phyloP scores from a whole-genome alignment of 2,113 vertebrate genomes.

The Pangasianodon hypophthalmus region DNA sequence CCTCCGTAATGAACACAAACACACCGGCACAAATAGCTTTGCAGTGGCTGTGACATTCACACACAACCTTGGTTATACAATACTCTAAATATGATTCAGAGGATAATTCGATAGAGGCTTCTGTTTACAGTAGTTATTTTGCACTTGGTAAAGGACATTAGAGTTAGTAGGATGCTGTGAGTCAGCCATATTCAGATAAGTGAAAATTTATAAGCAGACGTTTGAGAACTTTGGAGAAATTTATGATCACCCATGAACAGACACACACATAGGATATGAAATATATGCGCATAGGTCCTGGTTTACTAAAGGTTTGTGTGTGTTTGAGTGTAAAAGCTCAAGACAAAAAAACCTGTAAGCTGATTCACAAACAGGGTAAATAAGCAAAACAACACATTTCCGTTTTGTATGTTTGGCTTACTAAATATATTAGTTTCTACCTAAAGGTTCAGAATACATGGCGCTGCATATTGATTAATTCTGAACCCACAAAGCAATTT shows the following conservation, averaged over 20 bases:
- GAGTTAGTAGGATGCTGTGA: not conserved
- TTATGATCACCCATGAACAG: not conserved
- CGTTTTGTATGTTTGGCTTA: not conserved
- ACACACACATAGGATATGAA: not conserved
- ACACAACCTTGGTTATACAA: constrained; percentile 27
- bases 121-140: constrained; percentile 27
- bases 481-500: not conserved
- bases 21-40: constrained; percentile 34
- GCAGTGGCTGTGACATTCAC: constrained; percentile 31
- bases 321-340: not conserved
- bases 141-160: not conserved
- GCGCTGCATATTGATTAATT: not conserved
- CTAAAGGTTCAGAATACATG: not conserved
- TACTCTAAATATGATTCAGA: constrained; percentile 11
- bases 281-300: not conserved
- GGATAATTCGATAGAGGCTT: constrained; percentile 9
- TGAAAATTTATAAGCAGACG: not conserved
- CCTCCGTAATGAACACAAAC: constrained; percentile 37
- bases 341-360: not conserved
- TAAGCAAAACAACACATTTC: not conserved
- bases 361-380: not conserved
- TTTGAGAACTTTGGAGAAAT: not conserved
- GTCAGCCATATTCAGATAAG: not conserved
- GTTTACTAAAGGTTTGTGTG: not conserved
- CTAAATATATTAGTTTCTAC: not conserved